Evolutionary conservation across 2,797 vertebrate species (phyloP).

Genomic region (Sebastes taczanowskii): DNA sequence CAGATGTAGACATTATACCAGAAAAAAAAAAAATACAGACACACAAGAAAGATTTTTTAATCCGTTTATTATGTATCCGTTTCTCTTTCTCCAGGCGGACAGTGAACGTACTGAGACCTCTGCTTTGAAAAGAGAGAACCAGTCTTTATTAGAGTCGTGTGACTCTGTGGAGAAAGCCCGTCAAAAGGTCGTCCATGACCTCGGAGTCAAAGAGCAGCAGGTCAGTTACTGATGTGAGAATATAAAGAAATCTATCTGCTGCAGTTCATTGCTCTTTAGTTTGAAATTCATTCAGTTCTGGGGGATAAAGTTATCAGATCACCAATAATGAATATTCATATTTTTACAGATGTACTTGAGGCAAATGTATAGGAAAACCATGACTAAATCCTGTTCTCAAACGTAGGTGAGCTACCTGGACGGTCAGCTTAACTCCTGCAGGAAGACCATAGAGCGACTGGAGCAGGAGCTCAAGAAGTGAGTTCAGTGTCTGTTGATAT

Average conservation of each 20-base stretch:
- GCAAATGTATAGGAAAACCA: background rate
- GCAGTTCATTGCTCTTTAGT: background rate
- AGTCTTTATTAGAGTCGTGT: conserved; percentile 89
- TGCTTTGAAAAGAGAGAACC: conserved; percentile 91
- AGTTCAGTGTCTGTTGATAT: conserved; percentile 35
- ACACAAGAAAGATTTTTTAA: background rate
- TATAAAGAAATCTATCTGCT: background rate
- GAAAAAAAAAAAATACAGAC: background rate
- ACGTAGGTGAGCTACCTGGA: conserved; percentile 86
- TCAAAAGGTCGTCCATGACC: conserved; percentile 89
- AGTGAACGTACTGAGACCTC: conserved; percentile 88
- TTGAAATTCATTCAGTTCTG: background rate
- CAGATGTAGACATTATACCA: background rate
- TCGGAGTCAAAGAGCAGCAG: conserved; percentile 93
- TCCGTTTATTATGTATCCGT: background rate
- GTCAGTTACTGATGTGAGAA: conserved; percentile 56
- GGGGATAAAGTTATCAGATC: background rate
- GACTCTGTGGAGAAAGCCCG: conserved; percentile 89
- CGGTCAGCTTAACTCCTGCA: conserved; percentile 88
- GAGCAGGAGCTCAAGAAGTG: conserved; percentile 94
- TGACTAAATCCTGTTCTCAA: background rate
- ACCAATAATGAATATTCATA: background rate
- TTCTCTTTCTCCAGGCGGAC: conserved; percentile 82
- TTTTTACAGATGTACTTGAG: background rate
- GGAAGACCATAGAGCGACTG: conserved; percentile 89